Base-by-base conservation (phyloP, 1,140 invertebrate genomes). In the Drosophila nigromelanica region DNA sequence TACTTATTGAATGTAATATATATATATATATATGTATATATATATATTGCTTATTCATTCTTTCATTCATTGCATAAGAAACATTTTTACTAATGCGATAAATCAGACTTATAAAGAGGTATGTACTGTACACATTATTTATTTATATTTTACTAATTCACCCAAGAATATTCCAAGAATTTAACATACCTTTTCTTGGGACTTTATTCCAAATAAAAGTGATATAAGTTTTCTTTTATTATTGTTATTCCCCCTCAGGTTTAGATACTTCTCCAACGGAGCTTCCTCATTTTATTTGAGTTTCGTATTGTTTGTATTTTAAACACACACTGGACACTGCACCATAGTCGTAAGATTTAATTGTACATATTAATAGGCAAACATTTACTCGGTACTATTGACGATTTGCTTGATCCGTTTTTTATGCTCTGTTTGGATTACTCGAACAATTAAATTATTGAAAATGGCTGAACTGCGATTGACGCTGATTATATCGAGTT, bases 241-340 rank as follows among this genome's bases (percentile, higher is more conserved):
- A 30, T n/a, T n/a, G 43, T 6, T 48, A 18, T 11, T 30, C 14
- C 18, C n/a, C n/a, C n/a, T 56, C 5, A 56, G 51, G 11, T n/a
- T 24, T 47, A 10, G 8, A 30, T 45, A 10, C 39, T 62, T 47
- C 37, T 60, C 69, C 75, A 55, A 42, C 66, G 71, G 18, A 83
- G 62, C 55, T 82, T 83, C 76, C 60, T 82, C 80, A 83, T 82
- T 61, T 77, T 83, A 43, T 40, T 39, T 8, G n/a, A 55, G 5
- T 39, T 8, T 12, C 8, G n/a, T 45, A 35, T 51, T 42, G 15
- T 56, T 27, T 8, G 24, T 50, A 40, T 4, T 21, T 59, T 2
- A 10, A 51, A n/a, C 47, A 72, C 47, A 47, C 40, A 33, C 14
- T 37, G 4, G 7, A 6, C 45, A 72, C 54, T 37, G 39, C 39